These are phyloP conservation scores for Phoxinus dragarum DNA, from an alignment of 2,797 vertebrate species.

Conservation along the genomic window DNA sequence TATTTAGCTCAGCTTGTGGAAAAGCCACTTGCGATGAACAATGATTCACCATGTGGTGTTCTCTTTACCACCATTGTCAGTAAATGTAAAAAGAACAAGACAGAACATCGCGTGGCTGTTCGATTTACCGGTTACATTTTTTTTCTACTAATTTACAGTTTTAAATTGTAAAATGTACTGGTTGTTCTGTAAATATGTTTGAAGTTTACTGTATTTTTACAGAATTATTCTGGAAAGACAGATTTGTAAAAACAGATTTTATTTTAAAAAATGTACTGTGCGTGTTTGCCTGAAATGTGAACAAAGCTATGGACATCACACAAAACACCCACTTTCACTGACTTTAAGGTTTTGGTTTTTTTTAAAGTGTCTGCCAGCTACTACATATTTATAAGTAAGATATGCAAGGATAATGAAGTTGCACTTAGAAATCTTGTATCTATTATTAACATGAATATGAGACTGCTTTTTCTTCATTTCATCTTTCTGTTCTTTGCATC, in stretches of 20 bases:
- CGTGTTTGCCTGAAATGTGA: slow-evolving; percentile 84
- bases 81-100: background rate
- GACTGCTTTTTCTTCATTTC: background rate
- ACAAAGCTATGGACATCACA: slow-evolving; percentile 77
- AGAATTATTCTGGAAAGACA: background rate
- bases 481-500: background rate
- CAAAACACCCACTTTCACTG: slow-evolving; percentile 73
- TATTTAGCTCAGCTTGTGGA: background rate
- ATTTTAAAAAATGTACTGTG: no score
- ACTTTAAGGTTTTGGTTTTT: no score
- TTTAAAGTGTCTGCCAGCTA: background rate
- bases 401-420: background rate
- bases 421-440: background rate
- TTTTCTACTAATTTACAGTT: no score
- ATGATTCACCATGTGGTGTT: background rate
- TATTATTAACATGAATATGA: background rate
- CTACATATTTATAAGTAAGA: background rate
- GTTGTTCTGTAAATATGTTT: background rate
- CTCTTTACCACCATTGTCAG: background rate
- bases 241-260: no score
- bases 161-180: no score
- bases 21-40: background rate
- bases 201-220: background rate
- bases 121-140: background rate
- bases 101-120: no score